A percentile compares a stretch with the other conserved stretches of the same genome.
Evolutionary conservation across 2,888 invertebrate genomes (phyloP).

Genomic region (Cotesia congregata): DNA sequence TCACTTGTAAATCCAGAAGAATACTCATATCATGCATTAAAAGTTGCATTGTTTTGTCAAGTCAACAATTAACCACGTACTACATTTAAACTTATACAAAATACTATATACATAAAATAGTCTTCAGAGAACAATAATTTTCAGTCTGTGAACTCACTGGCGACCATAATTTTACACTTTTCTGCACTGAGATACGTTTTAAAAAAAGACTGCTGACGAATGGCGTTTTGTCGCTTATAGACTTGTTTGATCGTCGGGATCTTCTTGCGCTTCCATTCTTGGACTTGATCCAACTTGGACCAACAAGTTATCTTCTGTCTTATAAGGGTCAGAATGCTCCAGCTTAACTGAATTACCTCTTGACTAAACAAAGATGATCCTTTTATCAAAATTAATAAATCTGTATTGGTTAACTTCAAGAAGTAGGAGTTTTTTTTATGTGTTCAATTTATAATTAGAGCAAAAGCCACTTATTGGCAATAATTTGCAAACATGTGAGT

Average conservation of each 20-base stretch:
- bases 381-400: too few relatives aligned
- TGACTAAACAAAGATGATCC: neutral
- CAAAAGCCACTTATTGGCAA: too few relatives aligned
- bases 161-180: neutral
- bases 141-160: neutral
- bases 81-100: too few relatives aligned
- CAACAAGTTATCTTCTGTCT: neutral
- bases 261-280: neutral
- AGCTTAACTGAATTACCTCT: neutral
- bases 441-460: too few relatives aligned
- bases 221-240: neutral
- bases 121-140: neutral
- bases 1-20: neutral
- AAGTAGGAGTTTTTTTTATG: too few relatives aligned
- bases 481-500: too few relatives aligned
- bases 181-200: neutral
- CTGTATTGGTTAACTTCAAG: too few relatives aligned
- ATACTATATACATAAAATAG: too few relatives aligned
- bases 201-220: neutral
- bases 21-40: neutral
- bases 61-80: too few relatives aligned
- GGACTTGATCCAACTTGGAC: neutral
- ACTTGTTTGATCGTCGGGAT: neutral
- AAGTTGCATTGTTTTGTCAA: too few relatives aligned
- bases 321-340: neutral